Evolutionary conservation across 2,113 vertebrate species (phyloP), one percentile per base, ranked within the genome.

Genomic region (Monopterus albus): DNA sequence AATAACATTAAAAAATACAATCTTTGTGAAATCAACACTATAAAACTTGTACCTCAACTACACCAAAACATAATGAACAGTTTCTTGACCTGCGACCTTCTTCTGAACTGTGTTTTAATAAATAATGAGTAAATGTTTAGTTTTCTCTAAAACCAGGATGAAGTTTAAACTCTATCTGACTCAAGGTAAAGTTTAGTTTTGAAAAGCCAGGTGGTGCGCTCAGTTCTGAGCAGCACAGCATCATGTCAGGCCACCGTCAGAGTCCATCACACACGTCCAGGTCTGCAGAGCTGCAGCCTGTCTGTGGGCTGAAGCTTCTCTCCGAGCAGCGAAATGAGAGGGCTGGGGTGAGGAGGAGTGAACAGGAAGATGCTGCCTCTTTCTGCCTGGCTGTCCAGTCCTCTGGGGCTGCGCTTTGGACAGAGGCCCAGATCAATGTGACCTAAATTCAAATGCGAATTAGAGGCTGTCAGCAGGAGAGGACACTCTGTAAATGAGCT

Each of bases 371-470:
- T 35, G 67, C 74, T 56, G 76, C 49, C 74, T 49, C 50, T 70
- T 66, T 59, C 74, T 72, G 82, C 77, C 65, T 55, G 73, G 82
- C 69, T 74, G 72, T 35, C 58, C 14, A 31, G 51, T 85, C 90
- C 87, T 33, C 5, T 2, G 91, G 88, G 88, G 85, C 63, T 13
- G 29, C 46, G 65, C 72, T 83, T 91, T 93, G 92, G 92, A 91
- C 81, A 6, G 18, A 78, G 86, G 91, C 92, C 91, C 91, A 89
- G 90, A 92, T 92, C 89, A 88, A 89, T 90, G 88, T 92, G 91
- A 93, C 91, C 91, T 91, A 92, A 87, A 93, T 93, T 92, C 89
- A 90, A 87, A 91, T 90, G 89, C 60, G 89, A 93, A 87, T 89
- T 88, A 90, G 84, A 79, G 83, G 71, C 89, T 91, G 90, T 91